Evolutionary conservation across 2,113 vertebrate genomes (phyloP), one percentile per base, ranked within the genome.

Genomic region (Poeciliopsis occidentalis): DNA sequence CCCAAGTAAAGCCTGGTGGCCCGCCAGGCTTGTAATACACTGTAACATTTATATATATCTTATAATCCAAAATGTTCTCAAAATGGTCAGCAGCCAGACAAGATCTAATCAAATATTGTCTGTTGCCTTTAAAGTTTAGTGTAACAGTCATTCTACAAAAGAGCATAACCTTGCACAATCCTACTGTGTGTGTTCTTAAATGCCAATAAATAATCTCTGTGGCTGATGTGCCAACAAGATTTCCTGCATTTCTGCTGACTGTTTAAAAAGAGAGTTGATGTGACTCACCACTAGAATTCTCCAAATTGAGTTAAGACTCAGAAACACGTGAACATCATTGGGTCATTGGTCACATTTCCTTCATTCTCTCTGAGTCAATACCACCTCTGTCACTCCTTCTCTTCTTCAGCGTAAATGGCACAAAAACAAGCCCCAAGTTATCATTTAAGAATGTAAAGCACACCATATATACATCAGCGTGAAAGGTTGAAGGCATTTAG

Each of bases 291-390:
- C 75, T 24, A 57, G 24, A 61, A 30, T 47, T 44, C 67, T 60
- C 22, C 68, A 83, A 80, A 89, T 79, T 76, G 62, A 86, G 44
- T 90, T 87, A 47, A 64, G 78, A 70, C 32, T 63, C 29, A 30
- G 67, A 84, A 78, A 86, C 87, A 88, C 30, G 34, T 89, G 85
- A 66, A 77, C 51, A 37, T 37, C 19, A 86, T 87, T 76, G 30
- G 54, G 15, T 1, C 68, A n/a, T 57, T 1, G 1, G 85, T 91
- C 86, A 87, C 85, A 85, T 86, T 87, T 85, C 64, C 19, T 79
- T 73, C 66, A 85, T 89, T 87, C 1, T 17, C 12, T 79, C 65
- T 13, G 11, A 68, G 34, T 87, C 77, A 84, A 84, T 78, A 64
- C 76, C 10, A 64, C 66, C 82, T 86, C 44, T 47, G 44, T 51